Conservation (phyloP, 2,797 vertebrate genomes). For the Cynodonichthys magdalenae region DNA sequence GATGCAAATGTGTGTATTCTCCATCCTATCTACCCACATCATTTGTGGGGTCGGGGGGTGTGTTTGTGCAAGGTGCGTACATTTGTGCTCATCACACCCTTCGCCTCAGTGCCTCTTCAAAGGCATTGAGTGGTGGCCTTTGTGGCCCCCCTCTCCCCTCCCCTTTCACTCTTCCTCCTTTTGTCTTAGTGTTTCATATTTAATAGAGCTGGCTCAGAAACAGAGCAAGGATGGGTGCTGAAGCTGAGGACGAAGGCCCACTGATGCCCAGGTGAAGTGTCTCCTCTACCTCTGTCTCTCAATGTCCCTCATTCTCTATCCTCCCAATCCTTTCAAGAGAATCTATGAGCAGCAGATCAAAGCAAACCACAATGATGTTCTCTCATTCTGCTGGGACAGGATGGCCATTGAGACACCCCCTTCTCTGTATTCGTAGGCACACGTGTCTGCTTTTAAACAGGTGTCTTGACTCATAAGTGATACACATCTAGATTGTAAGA, state of each 20-base stretch:
- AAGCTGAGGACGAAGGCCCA: constrained; percentile 73
- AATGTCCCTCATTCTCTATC: constrained; percentile 21
- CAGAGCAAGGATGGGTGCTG: constrained; percentile 77
- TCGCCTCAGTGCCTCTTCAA: constrained; percentile 80
- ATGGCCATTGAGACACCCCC: constrained; percentile 37
- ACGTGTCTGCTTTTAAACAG: constrained; percentile 65
- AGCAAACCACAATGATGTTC: constrained; percentile 78
- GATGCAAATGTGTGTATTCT: constrained; percentile 70
- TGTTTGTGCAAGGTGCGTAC: constrained; percentile 54
- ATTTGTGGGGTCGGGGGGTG: constrained; percentile 26
- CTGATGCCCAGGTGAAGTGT: constrained; percentile 79
- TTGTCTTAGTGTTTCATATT: constrained; percentile 87
- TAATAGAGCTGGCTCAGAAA: constrained; percentile 80
- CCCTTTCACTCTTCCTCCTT: constrained; percentile 75
- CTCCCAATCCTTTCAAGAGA: constrained; percentile 80
- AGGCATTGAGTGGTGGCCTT: constrained; percentile 79
- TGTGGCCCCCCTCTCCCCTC: constrained; percentile 64
- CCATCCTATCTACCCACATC: constrained; percentile 64
- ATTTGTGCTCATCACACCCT: constrained; percentile 64
- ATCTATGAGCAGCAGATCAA: constrained; percentile 80
- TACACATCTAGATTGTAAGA: constrained; percentile 38
- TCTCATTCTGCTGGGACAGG: constrained; percentile 71
- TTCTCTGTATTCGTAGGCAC: constrained; percentile 30
- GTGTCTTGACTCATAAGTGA: constrained; percentile 73
- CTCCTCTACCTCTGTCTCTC: constrained; percentile 59